Percentiles rank a stretch among this genome's conserved stretches.
Evolutionary conservation across 2,888 invertebrate genomes (phyloP).

Genomic region (Polyommatus iphigenia): DNA sequence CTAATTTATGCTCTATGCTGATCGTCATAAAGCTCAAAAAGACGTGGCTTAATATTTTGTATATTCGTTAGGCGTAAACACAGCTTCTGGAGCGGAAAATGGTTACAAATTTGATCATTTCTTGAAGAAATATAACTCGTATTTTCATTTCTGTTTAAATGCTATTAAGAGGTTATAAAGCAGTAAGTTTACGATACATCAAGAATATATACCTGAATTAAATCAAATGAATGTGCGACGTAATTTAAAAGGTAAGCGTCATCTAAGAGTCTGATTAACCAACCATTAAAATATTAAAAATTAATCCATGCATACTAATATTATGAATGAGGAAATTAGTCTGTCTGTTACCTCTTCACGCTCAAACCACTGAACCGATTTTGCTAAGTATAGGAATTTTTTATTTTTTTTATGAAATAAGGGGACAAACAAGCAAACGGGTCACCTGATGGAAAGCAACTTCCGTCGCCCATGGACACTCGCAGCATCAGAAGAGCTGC

Average conservation of each 20-base stretch:
- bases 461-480: no score
- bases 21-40: not conserved
- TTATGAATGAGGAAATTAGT: no score
- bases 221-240: not conserved
- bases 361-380: no score
- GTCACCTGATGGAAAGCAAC: no score
- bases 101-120: slow-evolving; percentile 27
- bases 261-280: no score
- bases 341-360: no score
- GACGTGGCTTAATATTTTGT: not conserved
- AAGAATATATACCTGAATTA: not conserved
- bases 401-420: no score
- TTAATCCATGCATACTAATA: no score
- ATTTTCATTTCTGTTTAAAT: slow-evolving; percentile 15
- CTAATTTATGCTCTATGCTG: not conserved
- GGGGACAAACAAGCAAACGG: no score
- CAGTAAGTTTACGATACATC: not conserved
- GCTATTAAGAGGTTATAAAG: not conserved
- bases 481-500: no score
- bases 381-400: no score
- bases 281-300: no score
- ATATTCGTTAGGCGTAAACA: slow-evolving; percentile 1
- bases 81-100: slow-evolving; percentile 18
- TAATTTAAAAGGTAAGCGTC: not conserved
- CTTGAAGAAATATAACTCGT: not conserved